phyloP scores from a whole-genome alignment of 2,797 vertebrate species.

The Mus spretus region DNA sequence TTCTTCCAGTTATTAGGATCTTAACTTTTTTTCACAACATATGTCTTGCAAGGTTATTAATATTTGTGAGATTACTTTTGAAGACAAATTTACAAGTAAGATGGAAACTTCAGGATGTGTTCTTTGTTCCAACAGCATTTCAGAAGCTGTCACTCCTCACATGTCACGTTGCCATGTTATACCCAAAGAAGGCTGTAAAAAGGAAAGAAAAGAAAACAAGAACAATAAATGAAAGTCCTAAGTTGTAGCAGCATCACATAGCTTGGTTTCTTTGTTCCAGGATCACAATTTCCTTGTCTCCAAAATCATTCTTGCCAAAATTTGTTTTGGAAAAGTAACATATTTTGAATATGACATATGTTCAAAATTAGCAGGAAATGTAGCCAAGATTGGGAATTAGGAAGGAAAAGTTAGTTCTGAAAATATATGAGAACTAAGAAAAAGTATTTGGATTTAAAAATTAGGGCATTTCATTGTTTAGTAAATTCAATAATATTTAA shows the following conservation, averaged over 20 bases:
- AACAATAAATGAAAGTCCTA: neutral
- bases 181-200: conserved; percentile 72
- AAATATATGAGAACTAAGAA: conserved; percentile 86
- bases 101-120: conserved; percentile 71
- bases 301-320: conserved; percentile 79
- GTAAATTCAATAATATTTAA: conserved; percentile 84
- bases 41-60: neutral
- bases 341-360: conserved; percentile 89
- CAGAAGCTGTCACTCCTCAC: conserved; percentile 51
- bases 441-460: conserved; percentile 85
- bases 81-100: conserved; percentile 73
- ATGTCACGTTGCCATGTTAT: conserved; percentile 55
- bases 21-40: conserved; percentile 11
- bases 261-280: conserved; percentile 86
- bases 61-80: conserved; percentile 54
- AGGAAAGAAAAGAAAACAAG: neutral
- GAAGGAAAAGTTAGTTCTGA: conserved; percentile 86
- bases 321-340: conserved; percentile 86
- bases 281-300: conserved; percentile 78
- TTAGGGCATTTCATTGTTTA: conserved; percentile 85
- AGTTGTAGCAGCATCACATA: conserved; percentile 81
- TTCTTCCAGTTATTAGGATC: conserved; percentile 58
- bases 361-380: conserved; percentile 88
- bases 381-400: conserved; percentile 89
- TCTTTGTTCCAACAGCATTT: conserved; percentile 74